Conservation (phyloP, 2,888 invertebrate genomes). For the Leptopterna dolabrata region DNA sequence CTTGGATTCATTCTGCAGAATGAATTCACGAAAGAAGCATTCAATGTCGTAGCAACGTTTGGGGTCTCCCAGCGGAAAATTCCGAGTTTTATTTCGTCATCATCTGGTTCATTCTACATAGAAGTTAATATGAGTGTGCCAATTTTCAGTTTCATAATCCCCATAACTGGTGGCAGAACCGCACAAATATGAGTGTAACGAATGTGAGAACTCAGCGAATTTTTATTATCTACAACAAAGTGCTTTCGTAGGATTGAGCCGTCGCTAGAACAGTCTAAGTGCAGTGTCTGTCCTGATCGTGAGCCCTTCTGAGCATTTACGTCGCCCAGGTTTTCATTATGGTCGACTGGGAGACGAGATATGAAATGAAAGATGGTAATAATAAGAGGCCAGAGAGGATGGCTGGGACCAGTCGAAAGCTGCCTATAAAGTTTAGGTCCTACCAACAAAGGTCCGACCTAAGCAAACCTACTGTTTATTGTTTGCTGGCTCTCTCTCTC, state of each 20-base stretch:
- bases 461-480: slow-evolving; percentile 56
- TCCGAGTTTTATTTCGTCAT: no score
- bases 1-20: no score
- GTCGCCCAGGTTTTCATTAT: slow-evolving; percentile 45
- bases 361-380: slow-evolving; percentile 54
- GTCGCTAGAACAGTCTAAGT: neutral
- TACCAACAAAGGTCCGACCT: slow-evolving; percentile 54
- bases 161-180: no score
- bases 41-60: no score
- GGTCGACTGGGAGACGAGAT: slow-evolving; percentile 25
- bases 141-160: no score
- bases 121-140: no score
- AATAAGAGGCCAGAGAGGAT: slow-evolving; percentile 44
- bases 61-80: no score
- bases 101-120: no score
- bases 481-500: slow-evolving; percentile 23
- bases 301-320: slow-evolving; percentile 4
- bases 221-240: neutral
- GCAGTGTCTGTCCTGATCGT: slow-evolving; percentile 1
- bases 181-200: no score
- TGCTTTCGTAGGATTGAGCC: neutral
- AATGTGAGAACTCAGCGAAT: neutral
- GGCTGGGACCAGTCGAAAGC: slow-evolving; percentile 4
- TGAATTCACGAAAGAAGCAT: no score
- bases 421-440: slow-evolving; percentile 52